Percentiles rank a stretch among this genome's conserved stretches.
phyloP scores from a whole-genome alignment of 1,140 invertebrate species.

The Drosophila orosa region DNA sequence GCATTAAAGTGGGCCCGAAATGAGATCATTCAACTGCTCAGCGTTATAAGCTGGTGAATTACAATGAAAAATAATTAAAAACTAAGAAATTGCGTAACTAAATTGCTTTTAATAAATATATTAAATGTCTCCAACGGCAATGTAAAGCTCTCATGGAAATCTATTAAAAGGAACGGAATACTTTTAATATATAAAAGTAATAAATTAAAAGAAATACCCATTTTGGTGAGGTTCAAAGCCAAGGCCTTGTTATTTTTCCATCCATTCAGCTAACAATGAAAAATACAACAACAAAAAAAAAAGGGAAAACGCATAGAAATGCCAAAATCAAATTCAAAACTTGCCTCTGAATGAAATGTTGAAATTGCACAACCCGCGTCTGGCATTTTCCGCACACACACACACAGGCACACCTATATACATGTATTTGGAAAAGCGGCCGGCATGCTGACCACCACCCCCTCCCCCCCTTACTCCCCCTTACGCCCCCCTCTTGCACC shows the following conservation, averaged over 20 bases:
- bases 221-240: slow-evolving; percentile 17
- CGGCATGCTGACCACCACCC: slow-evolving; percentile 3
- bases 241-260: background rate
- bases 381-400: slow-evolving; percentile 43
- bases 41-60: background rate
- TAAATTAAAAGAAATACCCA: background rate
- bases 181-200: background rate
- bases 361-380: slow-evolving; percentile 56
- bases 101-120: background rate
- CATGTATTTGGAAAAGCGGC: slow-evolving; percentile 17
- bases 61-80: background rate
- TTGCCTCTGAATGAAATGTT: slow-evolving; percentile 74
- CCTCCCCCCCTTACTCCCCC: background rate
- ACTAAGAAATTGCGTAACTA: background rate
- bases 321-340: slow-evolving; percentile 71
- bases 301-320: slow-evolving; percentile 32
- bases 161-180: background rate
- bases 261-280: slow-evolving; percentile 17
- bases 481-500: background rate
- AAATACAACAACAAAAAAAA: slow-evolving; percentile 12
- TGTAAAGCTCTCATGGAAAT: background rate
- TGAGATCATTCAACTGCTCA: slow-evolving; percentile 14
- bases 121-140: too few species aligned
- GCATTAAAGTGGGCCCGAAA: slow-evolving; percentile 9
- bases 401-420: too few species aligned